Conservation (phyloP, 2,888 invertebrate species). For the Drosophila falleni region DNA sequence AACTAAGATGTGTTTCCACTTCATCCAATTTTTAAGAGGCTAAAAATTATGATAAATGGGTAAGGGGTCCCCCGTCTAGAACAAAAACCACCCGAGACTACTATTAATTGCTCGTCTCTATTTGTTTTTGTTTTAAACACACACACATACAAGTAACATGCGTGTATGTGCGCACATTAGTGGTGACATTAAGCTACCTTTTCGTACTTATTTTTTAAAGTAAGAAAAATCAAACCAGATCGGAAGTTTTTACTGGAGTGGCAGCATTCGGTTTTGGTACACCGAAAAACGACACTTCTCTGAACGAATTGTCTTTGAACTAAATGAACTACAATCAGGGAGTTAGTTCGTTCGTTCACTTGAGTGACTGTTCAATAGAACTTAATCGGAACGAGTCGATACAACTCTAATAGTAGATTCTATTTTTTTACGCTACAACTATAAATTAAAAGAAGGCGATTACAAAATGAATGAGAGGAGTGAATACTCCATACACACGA, state of each 20-base stretch:
- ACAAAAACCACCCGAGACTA: background rate
- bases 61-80: background rate
- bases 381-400: too few species aligned
- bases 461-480: slow-evolving; percentile 59
- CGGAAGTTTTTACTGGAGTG: too few species aligned
- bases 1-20: background rate
- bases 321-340: too few species aligned
- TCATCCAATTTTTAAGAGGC: background rate
- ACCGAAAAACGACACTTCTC: too few species aligned
- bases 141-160: background rate
- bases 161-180: background rate
- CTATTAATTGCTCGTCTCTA: background rate
- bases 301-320: too few species aligned
- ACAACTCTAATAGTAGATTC: slow-evolving; percentile 31
- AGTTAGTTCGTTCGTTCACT: too few species aligned
- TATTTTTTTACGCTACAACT: slow-evolving; percentile 19
- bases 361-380: too few species aligned
- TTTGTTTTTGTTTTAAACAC: background rate
- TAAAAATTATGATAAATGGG: background rate
- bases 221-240: too few species aligned
- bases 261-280: too few species aligned
- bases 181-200: too few species aligned
- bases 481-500: slow-evolving; percentile 69
- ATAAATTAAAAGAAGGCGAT: slow-evolving; percentile 19
- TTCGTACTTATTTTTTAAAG: too few species aligned